Evolutionary conservation across 2,797 vertebrate species (phyloP).

Genomic region (Brachyalestes nurse): DNA sequence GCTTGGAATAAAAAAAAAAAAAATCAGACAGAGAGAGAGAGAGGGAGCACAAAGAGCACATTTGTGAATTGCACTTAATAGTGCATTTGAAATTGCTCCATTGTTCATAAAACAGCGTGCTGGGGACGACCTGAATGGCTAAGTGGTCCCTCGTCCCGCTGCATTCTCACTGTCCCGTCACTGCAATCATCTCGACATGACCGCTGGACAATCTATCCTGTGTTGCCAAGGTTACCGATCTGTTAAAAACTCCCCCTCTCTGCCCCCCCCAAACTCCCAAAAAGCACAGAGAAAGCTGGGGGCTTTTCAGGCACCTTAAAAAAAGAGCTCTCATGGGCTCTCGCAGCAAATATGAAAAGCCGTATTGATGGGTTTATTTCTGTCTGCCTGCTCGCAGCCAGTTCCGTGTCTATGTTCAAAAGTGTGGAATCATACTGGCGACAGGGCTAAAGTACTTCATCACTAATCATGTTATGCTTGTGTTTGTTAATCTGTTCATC

Average conservation of each 20-base stretch:
- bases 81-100: not conserved
- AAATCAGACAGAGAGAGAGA: no score
- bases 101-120: no score
- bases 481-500: no score
- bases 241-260: constrained; percentile 9
- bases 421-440: no score
- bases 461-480: no score
- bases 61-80: not conserved
- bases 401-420: not conserved
- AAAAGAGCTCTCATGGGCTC: constrained; percentile 18
- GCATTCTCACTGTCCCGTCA: not conserved
- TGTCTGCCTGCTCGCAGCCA: constrained; percentile 14
- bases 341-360: constrained; percentile 11
- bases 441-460: no score
- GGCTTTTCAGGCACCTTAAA: constrained; percentile 4
- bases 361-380: constrained; percentile 42
- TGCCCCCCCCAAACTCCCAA: constrained; percentile 8
- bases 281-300: not conserved
- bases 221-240: constrained; percentile 46
- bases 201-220: not conserved
- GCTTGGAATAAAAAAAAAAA: no score
- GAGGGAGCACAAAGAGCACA: not conserved
- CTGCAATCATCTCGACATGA: constrained; percentile 45
- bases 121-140: constrained; percentile 11
- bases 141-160: not conserved